phyloP scores from a whole-genome alignment of 1,140 invertebrate species.

The Zaprionus tsacasi region DNA sequence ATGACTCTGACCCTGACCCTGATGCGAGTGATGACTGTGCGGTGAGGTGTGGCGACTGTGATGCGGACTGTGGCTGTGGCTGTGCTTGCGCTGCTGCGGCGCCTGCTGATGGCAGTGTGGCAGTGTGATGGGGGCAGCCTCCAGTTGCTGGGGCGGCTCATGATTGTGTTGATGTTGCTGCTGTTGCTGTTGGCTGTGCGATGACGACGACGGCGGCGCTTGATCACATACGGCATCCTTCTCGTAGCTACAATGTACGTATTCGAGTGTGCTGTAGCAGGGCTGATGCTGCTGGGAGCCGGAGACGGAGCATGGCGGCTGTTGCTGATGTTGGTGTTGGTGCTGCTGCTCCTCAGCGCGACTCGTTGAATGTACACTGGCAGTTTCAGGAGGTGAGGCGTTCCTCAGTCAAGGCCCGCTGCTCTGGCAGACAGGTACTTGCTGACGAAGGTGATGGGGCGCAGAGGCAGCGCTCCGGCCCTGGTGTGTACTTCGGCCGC shows the following conservation, averaged over 20 bases:
- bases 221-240: slow-evolving; percentile 83
- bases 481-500: slow-evolving; percentile 84
- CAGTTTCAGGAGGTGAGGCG: slow-evolving; percentile 84
- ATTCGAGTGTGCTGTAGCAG: slow-evolving; percentile 75
- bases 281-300: slow-evolving; percentile 51
- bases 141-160: slow-evolving; percentile 41
- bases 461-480: slow-evolving; percentile 84
- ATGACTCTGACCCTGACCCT: slow-evolving; percentile 37
- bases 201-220: slow-evolving; percentile 47
- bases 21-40: slow-evolving; percentile 51
- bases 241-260: slow-evolving; percentile 83
- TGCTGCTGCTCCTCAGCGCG: slow-evolving; percentile 70
- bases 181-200: slow-evolving; percentile 36
- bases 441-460: slow-evolving; percentile 85
- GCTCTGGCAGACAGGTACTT: slow-evolving; percentile 84
- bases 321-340: slow-evolving; percentile 56
- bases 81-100: slow-evolving; percentile 64
- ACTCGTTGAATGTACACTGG: slow-evolving; percentile 80
- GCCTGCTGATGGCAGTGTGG: slow-evolving; percentile 54
- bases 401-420: slow-evolving; percentile 85
- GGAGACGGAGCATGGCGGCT: slow-evolving; percentile 1
- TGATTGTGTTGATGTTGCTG: slow-evolving; percentile 44
- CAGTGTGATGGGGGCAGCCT: slow-evolving; percentile 26
- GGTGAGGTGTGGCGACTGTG: slow-evolving; percentile 73
- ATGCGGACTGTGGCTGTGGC: slow-evolving; percentile 69